Evolutionary conservation across 1,140 invertebrate genomes (phyloP).

Genomic region (Cyphomyrmex costatus): DNA sequence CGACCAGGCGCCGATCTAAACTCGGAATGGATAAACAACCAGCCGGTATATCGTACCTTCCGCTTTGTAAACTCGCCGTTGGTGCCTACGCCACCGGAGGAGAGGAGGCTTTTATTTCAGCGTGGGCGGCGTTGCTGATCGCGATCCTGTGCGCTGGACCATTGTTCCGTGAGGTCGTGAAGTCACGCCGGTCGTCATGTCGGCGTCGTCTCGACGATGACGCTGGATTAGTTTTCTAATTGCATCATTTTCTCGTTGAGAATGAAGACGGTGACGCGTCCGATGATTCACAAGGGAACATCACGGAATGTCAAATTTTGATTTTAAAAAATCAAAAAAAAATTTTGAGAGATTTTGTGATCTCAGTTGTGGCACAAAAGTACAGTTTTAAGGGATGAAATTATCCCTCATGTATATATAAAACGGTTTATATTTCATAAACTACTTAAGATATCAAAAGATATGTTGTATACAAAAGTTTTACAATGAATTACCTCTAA

Average conservation of each 20-base stretch:
- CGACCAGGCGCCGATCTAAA: slow-evolving; percentile 70
- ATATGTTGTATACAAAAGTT: too few species aligned
- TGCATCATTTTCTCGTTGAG: slow-evolving; percentile 7
- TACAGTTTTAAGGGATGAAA: too few species aligned
- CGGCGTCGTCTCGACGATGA: slow-evolving; percentile 15
- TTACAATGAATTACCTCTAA: too few species aligned
- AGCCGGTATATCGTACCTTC: slow-evolving; percentile 57
- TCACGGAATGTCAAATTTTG: too few species aligned
- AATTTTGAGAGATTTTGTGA: too few species aligned
- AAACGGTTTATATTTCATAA: too few species aligned
- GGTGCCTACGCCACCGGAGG: neutral
- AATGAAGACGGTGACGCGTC: neutral
- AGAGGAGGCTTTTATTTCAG: slow-evolving; percentile 47
- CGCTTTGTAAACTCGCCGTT: slow-evolving; percentile 50
- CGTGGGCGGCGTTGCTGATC: slow-evolving; percentile 46
- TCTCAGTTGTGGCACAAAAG: too few species aligned
- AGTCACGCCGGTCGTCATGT: slow-evolving; percentile 24
- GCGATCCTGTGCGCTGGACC: slow-evolving; percentile 9
- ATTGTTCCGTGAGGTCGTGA: slow-evolving; percentile 53
- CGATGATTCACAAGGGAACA: neutral
- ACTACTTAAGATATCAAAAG: too few species aligned
- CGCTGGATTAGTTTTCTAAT: slow-evolving; percentile 28
- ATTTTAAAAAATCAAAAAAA: too few species aligned
- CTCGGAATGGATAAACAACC: slow-evolving; percentile 69
- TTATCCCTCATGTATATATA: too few species aligned